A percentile compares a stretch with the other conserved stretches of the same genome.
These are phyloP conservation scores for Trichogramma pretiosum DNA, from an alignment of 1,140 invertebrate species.

Conservation along the genomic window DNA sequence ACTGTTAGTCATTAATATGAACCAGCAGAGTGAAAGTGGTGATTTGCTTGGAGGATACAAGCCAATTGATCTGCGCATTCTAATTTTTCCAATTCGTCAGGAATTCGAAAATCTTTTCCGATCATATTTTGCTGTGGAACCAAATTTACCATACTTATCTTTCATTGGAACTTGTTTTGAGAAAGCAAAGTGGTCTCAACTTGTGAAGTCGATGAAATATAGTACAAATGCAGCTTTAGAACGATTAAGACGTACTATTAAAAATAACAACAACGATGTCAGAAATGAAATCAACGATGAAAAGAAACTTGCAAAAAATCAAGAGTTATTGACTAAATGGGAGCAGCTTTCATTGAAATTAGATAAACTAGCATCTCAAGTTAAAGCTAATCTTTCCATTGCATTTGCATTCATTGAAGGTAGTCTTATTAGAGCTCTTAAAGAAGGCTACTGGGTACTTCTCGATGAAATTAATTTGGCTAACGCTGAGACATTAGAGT, in stretches of 20 bases:
- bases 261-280: too few species aligned
- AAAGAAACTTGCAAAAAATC: conserved; percentile 18
- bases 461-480: conserved; percentile 98
- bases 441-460: conserved; percentile 87
- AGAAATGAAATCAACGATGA: conserved; percentile 8
- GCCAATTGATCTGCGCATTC: conserved; percentile 82
- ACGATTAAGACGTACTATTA: conserved; percentile 37
- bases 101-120: conserved; percentile 82
- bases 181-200: conserved; percentile 59
- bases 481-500: conserved; percentile 90
- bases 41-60: conserved; percentile 96
- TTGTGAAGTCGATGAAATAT: conserved; percentile 69
- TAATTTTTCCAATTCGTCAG: conserved; percentile 70
- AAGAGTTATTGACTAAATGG: conserved; percentile 49
- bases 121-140: conserved; percentile 65
- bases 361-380: conserved; percentile 58
- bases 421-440: conserved; percentile 80
- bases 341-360: conserved; percentile 58
- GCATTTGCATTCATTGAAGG: conserved; percentile 92
- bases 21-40: conserved; percentile 94
- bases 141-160: conserved; percentile 78
- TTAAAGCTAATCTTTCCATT: conserved; percentile 62
- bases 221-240: conserved; percentile 61
- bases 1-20: conserved; percentile 96
- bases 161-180: conserved; percentile 70